Base-by-base conservation (phyloP, 2,113 vertebrate genomes). In the Mirounga angustirostris region DNA sequence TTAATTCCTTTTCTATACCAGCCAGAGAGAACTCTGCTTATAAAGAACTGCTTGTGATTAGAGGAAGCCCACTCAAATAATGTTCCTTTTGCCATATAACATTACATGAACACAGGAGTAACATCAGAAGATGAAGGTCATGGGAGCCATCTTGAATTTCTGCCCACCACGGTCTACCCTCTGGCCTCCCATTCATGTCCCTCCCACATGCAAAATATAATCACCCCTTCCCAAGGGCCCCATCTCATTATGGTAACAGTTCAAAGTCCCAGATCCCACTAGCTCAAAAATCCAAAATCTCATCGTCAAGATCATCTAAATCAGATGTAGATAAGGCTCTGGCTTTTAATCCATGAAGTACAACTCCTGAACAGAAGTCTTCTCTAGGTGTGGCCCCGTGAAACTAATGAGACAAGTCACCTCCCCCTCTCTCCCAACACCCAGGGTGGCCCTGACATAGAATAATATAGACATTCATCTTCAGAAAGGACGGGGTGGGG, bases 221-320 rank as follows among this genome's bases (percentile, higher is more conserved):
- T 85, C 50, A 71, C 6, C 19, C 7, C 43, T 19, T 52, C 15
- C 50, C n/a, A 33, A 85, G 65, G 12, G 50, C 67, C 24, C 83
- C 8, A 46, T 93, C 46, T 63, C 78, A 54, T 91, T 82, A 56
- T 69, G 40, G 12, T 78, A 89, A 26, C 73, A 61, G 28, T 67
- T 94, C 40, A 78, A 82, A 92, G 19, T 91, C 50, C 46, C 89
- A 80, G 56, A 89, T 94, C 67, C 71, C 14, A 43, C n/a, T 73
- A 50, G 21, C n/a, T 87, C 76, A 93, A 15, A 90, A 67, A 69
- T 76, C 69, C 9, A 71, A 76, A 59, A 71, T 97, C 69, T 87
- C 54, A 59, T 69, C 28, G 59, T 85, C 74, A 83, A 21, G 14
- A 61, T 92, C 5, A 52, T 95, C 82, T 94, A 82, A 97, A 58